Conservation (phyloP, 1,140 invertebrate genomes). For the Drosophila triauraria region DNA sequence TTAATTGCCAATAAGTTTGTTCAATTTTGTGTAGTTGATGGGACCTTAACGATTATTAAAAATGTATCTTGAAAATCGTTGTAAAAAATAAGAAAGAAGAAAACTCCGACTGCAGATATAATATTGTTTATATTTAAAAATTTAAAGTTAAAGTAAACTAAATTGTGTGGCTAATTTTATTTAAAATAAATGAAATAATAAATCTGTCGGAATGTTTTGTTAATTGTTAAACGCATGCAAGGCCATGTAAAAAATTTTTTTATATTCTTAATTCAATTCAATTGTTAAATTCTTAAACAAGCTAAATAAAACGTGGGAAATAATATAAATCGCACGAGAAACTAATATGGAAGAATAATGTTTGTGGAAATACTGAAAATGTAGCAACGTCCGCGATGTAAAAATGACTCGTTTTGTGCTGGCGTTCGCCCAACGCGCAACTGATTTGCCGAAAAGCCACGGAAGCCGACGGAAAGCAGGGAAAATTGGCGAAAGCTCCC, state of each 20-base stretch:
- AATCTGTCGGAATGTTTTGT: not conserved
- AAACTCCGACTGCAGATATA: no score
- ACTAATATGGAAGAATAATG: conserved; percentile 14
- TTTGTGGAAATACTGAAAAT: conserved; percentile 13
- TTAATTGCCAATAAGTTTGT: not conserved
- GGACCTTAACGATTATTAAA: not conserved
- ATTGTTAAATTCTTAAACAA: no score
- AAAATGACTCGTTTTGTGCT: conserved; percentile 45
- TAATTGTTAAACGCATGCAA: not conserved
- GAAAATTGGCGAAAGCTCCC: conserved; percentile 49
- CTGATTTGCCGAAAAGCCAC: conserved; percentile 61
- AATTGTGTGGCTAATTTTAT: no score
- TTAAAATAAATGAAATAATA: no score
- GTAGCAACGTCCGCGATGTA: conserved; percentile 39
- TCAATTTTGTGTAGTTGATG: not conserved
- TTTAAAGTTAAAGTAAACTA: no score
- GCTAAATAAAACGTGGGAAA: not conserved
- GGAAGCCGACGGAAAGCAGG: conserved; percentile 11
- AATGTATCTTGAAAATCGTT: not conserved
- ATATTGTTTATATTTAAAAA: no score
- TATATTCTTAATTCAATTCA: not conserved
- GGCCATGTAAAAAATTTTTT: not conserved
- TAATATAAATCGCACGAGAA: conserved; percentile 2
- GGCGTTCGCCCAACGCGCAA: conserved; percentile 71
- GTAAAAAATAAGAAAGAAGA: no score